These are phyloP conservation scores for Drosophila equinoxialis DNA, from an alignment of 1,140 invertebrate species.

Conservation along the genomic window DNA sequence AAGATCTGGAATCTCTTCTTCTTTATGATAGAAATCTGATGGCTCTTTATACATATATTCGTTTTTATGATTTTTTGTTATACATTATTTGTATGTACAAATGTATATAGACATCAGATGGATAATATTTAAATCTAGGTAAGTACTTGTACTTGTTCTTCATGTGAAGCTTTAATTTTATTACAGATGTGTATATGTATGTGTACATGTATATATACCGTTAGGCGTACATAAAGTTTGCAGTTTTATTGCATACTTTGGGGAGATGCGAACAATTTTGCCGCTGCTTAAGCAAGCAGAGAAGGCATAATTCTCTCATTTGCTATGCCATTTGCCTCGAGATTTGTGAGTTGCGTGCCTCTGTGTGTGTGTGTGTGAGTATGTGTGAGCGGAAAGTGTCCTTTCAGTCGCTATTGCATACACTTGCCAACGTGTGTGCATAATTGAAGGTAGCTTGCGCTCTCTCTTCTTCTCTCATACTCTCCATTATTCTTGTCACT, in stretches of 20 bases:
- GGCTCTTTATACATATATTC: too few relatives aligned
- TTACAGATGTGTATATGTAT: background rate
- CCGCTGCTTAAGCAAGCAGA: slow-evolving; percentile 8
- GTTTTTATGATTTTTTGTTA: background rate
- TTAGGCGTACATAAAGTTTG: background rate
- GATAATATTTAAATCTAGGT: background rate
- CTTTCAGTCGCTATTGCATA: slow-evolving; percentile 16
- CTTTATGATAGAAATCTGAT: too few relatives aligned
- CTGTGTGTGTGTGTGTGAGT: slow-evolving; percentile 1
- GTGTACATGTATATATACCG: background rate
- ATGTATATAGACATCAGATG: too few relatives aligned
- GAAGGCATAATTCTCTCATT: slow-evolving; percentile 35
- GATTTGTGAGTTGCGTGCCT: slow-evolving; percentile 32
- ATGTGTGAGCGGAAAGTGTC: background rate
- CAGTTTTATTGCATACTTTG: slow-evolving; percentile 14
- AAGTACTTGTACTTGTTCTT: background rate
- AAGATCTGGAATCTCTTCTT: too few relatives aligned
- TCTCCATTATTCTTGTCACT: slow-evolving; percentile 9
- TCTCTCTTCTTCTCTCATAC: background rate
- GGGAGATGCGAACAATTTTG: background rate
- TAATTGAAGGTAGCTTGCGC: slow-evolving; percentile 52
- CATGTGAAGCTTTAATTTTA: background rate
- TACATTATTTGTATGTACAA: background rate
- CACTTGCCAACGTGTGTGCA: slow-evolving; percentile 46
- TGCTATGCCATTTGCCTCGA: slow-evolving; percentile 47